phyloP scores from a whole-genome alignment of 2,113 vertebrate species.

The Xyrauchen texanus region DNA sequence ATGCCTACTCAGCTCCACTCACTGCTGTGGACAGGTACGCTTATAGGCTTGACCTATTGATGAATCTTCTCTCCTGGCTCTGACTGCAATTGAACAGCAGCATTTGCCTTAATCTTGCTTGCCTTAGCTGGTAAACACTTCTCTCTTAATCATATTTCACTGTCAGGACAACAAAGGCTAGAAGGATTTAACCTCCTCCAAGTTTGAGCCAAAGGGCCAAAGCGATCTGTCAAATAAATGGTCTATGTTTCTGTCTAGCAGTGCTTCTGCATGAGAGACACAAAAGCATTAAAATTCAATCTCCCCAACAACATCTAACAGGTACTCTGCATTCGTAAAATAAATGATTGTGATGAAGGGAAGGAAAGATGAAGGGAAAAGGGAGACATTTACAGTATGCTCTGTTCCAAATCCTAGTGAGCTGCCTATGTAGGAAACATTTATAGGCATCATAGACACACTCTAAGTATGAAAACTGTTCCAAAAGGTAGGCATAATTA shows the following conservation, averaged over 20 bases:
- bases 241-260: conserved; percentile 4
- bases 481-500: too few relatives aligned
- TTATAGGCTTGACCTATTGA: neutral
- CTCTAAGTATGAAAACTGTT: too few relatives aligned
- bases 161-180: conserved; percentile 35
- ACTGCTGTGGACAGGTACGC: neutral
- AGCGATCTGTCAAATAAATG: conserved; percentile 38
- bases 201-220: conserved; percentile 33
- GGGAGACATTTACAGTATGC: neutral
- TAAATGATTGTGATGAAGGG: neutral
- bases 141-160: conserved; percentile 41
- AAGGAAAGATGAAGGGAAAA: neutral
- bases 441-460: too few relatives aligned
- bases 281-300: conserved; percentile 6
- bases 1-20: neutral
- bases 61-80: conserved; percentile 1
- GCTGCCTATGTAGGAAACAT: too few relatives aligned
- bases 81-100: conserved; percentile 16
- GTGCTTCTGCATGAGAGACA: neutral
- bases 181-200: conserved; percentile 28
- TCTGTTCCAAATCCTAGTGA: too few relatives aligned
- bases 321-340: neutral
- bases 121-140: conserved; percentile 52
- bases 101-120: neutral
- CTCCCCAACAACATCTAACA: neutral